phyloP scores from a whole-genome alignment of 2,797 vertebrate species.

The Phrynocephalus guinanensis region DNA sequence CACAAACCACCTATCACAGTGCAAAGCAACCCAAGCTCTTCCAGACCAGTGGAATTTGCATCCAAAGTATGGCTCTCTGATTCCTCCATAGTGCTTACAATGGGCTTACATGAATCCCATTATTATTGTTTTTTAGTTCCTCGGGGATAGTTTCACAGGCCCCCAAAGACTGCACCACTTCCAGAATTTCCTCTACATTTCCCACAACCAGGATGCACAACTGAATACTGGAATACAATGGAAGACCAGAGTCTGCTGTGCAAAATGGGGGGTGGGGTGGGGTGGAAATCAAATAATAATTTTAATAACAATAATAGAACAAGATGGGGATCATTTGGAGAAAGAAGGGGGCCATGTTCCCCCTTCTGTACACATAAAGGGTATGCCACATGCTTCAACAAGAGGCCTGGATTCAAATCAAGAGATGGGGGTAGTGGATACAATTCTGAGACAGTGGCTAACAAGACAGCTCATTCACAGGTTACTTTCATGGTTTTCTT shows the following conservation, averaged over 20 bases:
- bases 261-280: conserved; percentile 41
- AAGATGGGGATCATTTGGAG: conserved; percentile 54
- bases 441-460: conserved; percentile 52
- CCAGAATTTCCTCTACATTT: conserved; percentile 29
- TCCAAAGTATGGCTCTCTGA: conserved; percentile 32
- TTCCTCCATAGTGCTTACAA: conserved; percentile 40
- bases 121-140: neutral
- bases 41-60: neutral
- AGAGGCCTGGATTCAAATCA: conserved; percentile 64
- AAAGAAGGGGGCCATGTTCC: conserved; percentile 54
- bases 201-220: conserved; percentile 48
- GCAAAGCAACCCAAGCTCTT: conserved; percentile 41
- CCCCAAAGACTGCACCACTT: conserved; percentile 25
- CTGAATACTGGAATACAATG: conserved; percentile 71
- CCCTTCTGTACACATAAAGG: neutral
- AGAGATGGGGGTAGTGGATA: conserved; percentile 59
- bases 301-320: conserved; percentile 21
- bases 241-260: conserved; percentile 69
- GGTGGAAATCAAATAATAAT: conserved; percentile 24
- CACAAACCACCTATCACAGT: conserved; percentile 24
- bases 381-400: conserved; percentile 68
- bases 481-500: conserved; percentile 87
- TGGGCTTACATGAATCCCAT: neutral
- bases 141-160: conserved; percentile 25
- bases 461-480: conserved; percentile 79